Evolutionary conservation across 2,888 invertebrate genomes (phyloP).

Genomic region (Thecocarcelia acutangulata): DNA sequence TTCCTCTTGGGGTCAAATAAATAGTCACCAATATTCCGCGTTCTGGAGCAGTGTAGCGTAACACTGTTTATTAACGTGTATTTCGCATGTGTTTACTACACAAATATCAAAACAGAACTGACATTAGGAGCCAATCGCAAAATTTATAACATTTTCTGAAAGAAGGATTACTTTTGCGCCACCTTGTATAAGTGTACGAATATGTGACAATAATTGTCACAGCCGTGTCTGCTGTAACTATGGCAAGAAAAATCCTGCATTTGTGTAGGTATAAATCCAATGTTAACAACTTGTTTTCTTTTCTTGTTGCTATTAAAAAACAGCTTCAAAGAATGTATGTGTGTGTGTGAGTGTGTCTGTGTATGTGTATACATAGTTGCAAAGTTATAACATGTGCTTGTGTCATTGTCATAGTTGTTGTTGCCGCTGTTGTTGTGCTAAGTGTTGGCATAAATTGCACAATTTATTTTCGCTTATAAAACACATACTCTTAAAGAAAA

Average conservation of each 20-base stretch:
- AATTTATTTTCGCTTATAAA: conserved; percentile 56
- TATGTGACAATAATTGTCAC: conserved; percentile 11
- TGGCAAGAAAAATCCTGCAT: conserved; percentile 27
- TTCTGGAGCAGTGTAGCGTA: too few relatives aligned
- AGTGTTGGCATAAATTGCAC: conserved; percentile 68
- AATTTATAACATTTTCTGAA: too few relatives aligned
- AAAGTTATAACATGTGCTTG: conserved; percentile 37
- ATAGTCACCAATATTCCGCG: too few relatives aligned
- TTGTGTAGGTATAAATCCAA: conserved; percentile 56
- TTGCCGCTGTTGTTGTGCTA: conserved; percentile 35
- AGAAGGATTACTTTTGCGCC: too few relatives aligned
- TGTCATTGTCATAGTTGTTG: conserved; percentile 20
- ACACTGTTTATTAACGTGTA: too few relatives aligned
- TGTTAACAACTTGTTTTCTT: conserved; percentile 49
- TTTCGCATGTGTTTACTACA: too few relatives aligned
- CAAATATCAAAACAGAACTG: too few relatives aligned
- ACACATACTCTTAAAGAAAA: conserved; percentile 24
- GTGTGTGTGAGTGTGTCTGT: conserved; percentile 7
- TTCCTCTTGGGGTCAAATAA: too few relatives aligned
- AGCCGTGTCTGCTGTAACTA: neutral
- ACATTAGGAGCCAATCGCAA: too few relatives aligned
- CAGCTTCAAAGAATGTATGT: conserved; percentile 21
- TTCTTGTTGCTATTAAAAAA: neutral
- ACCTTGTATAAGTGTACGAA: too few relatives aligned
- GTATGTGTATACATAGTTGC: neutral